Evolutionary conservation across 2,113 vertebrate genomes (phyloP), one percentile per base, ranked within the genome.

Genomic region (Phoenicopterus ruber): DNA sequence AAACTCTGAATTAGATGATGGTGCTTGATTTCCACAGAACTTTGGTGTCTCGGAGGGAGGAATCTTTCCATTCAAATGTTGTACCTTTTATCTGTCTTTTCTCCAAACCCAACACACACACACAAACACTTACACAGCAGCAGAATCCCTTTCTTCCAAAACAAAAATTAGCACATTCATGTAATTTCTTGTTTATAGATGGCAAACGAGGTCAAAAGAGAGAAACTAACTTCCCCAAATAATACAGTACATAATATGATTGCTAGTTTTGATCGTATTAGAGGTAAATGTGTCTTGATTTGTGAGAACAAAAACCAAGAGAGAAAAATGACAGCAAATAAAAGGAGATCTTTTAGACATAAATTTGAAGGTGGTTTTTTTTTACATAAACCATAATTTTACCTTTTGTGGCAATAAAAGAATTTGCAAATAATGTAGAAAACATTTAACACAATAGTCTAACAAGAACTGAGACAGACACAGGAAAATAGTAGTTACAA

Each of bases 41-140:
- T 88, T 90, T 93, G 14, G 13, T 67, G 31, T 42, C 18, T 59
- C 62, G 25, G 25, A 65, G 57, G 71, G 20, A 74, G 15, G 9
- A 71, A 63, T 46, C 16, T 24, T 78, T 85, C 24, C 11, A 7
- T 59, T 69, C 46, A 29, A 63, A 11, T 20, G 7, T 7, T 70
- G 17, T 22, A 36, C 5, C 10, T 86, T 66, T 74, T 44, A 55
- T 42, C 28, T 52, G 3, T 55, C 5, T 80, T 73, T 82, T 82
- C 42, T 42, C 16, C 22, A 76, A 93, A 69, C 16, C 4, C 16
- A 59, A 17, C 4, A 5, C 5, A 11, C 4, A 7, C 2, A 5
- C 1, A 9, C 0, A 0, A 62, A 50, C 0, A 0, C 6, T 79
- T 69, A 11, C 18, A n/a, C 4, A 88, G 18, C 14, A 88, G 16